A percentile compares a stretch with the other conserved stretches of the same genome.
phyloP scores from a whole-genome alignment of 2,113 vertebrate species.

The Pica pica region DNA sequence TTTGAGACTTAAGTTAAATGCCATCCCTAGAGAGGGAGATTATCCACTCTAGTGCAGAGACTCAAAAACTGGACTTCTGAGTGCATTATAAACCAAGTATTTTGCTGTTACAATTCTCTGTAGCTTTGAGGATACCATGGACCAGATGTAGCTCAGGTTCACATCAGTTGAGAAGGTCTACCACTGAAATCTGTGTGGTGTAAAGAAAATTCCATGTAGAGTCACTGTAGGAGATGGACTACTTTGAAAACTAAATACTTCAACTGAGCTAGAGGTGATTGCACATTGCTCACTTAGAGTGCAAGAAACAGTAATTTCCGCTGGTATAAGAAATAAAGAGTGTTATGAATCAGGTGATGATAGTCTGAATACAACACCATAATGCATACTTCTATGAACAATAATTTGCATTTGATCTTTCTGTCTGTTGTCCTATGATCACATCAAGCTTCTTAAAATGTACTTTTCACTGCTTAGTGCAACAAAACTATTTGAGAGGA shows the following conservation, averaged over 20 bases:
- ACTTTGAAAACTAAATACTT: neutral
- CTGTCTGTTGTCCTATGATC: neutral
- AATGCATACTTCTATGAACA: neutral
- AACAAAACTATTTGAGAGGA: neutral
- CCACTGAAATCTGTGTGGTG: neutral
- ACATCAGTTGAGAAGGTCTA: neutral
- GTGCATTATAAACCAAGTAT: neutral
- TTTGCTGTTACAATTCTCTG: neutral
- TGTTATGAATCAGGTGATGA: neutral
- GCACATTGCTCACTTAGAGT: neutral
- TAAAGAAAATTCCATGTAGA: neutral
- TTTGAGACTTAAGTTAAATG: neutral
- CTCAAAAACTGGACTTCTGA: neutral
- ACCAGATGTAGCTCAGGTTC: neutral
- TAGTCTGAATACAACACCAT: neutral
- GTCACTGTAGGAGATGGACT: neutral
- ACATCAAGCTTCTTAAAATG: neutral
- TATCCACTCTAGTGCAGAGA: neutral
- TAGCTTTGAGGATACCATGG: neutral
- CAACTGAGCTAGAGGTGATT: neutral
- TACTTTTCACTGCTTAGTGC: neutral
- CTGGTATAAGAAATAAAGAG: neutral
- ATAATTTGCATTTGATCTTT: neutral
- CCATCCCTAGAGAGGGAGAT: neutral
- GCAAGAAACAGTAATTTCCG: neutral